A percentile compares a stretch with the other conserved stretches of the same genome.
Evolutionary conservation across 2,113 vertebrate genomes (phyloP).

Genomic region (Acrocephalus kingi): DNA sequence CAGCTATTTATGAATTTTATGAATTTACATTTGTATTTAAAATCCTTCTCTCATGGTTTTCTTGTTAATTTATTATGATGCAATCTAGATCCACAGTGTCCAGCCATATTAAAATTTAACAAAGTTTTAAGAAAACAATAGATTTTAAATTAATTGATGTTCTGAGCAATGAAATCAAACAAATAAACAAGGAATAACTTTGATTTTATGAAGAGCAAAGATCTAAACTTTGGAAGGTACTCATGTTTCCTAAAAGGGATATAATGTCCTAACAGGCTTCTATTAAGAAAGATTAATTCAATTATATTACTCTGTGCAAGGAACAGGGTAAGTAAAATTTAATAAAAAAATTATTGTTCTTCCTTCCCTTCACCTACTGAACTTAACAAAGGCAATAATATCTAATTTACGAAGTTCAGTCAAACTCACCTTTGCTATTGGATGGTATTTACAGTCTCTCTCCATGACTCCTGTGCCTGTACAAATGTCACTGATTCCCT

Average conservation of each 20-base stretch:
- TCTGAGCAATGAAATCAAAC: not conserved
- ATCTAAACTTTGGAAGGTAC: not conserved
- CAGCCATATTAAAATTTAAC: not conserved
- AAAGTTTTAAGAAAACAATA: not conserved
- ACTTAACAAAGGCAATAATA: slow-evolving; percentile 20
- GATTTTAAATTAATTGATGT: not conserved
- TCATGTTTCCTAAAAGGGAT: not conserved
- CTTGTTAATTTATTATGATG: not conserved
- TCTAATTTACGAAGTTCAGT: slow-evolving; percentile 50
- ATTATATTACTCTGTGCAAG: not conserved
- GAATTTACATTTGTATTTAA: not conserved
- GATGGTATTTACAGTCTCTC: not conserved
- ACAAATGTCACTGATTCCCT: slow-evolving; percentile 31
- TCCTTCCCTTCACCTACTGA: slow-evolving; percentile 16
- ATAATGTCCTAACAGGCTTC: not conserved
- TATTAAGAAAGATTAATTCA: not conserved
- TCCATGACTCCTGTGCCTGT: not conserved
- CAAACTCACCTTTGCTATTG: slow-evolving; percentile 11
- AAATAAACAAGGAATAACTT: not conserved
- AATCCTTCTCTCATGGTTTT: not conserved
- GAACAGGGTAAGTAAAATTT: not conserved
- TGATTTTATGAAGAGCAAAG: not conserved
- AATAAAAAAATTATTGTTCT: slow-evolving; percentile 13
- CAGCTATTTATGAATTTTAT: not conserved
- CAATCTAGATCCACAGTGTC: not conserved